Evolutionary conservation across 2,888 invertebrate genomes (phyloP).

Genomic region (Tetranychus truncatus): DNA sequence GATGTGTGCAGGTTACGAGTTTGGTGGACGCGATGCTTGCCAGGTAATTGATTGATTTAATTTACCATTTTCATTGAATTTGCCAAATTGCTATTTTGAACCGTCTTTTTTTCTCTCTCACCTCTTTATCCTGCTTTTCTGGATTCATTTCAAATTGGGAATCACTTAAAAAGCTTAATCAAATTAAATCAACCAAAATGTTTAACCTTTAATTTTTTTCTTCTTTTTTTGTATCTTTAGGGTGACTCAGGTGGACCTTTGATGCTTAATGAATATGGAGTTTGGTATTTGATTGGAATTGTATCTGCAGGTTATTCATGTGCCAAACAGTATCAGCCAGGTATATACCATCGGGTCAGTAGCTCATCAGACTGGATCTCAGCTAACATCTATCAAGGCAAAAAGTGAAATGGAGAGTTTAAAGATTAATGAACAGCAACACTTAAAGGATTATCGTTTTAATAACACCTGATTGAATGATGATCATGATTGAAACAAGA

Average conservation of each 20-base stretch:
- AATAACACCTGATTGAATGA: too few species aligned
- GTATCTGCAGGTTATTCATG: slow-evolving; percentile 87
- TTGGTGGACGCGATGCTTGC: slow-evolving; percentile 62
- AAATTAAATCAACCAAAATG: neutral
- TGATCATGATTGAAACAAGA: too few species aligned
- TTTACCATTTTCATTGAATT: neutral
- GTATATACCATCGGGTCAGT: slow-evolving; percentile 72
- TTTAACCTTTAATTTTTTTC: neutral
- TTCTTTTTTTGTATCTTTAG: slow-evolving; percentile 34
- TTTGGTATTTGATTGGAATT: slow-evolving; percentile 76
- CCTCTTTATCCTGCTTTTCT: neutral
- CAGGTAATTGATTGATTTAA: slow-evolving; percentile 37
- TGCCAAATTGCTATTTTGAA: neutral
- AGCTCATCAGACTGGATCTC: slow-evolving; percentile 85
- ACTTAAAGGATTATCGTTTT: too few species aligned
- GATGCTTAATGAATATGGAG: slow-evolving; percentile 65
- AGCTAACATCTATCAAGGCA: slow-evolving; percentile 25
- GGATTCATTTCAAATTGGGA: neutral
- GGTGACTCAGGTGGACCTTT: slow-evolving; percentile 74
- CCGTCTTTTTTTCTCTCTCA: neutral
- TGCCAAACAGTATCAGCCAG: slow-evolving; percentile 77
- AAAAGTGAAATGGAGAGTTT: neutral
- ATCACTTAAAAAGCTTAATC: neutral
- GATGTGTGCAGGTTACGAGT: slow-evolving; percentile 75
- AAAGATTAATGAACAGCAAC: neutral